These are phyloP conservation scores for Cisticola juncidis DNA, from an alignment of 2,113 vertebrate species.

Conservation along the genomic window DNA sequence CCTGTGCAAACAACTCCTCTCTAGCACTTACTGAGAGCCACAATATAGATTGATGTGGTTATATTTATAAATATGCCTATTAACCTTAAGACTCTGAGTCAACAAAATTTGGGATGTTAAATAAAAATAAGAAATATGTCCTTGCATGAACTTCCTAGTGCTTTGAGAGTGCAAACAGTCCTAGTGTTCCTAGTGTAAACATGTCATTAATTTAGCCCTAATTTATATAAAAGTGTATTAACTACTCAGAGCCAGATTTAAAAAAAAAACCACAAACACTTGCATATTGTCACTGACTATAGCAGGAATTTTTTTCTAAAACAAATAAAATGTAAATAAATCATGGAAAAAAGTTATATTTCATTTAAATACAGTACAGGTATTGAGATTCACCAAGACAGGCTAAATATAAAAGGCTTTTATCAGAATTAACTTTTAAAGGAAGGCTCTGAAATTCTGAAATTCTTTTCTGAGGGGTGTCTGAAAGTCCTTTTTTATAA, in stretches of 20 bases:
- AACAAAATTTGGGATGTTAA: slow-evolving; percentile 49
- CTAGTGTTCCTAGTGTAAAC: neutral
- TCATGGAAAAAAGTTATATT: neutral
- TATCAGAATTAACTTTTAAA: neutral
- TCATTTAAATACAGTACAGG: neutral
- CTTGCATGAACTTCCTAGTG: slow-evolving; percentile 34
- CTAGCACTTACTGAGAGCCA: slow-evolving; percentile 48
- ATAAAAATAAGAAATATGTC: slow-evolving; percentile 42
- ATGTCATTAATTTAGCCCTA: neutral
- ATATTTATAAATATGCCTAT: slow-evolving; percentile 56
- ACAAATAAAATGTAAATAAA: neutral
- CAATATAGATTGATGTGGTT: slow-evolving; percentile 55
- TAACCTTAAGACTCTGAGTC: slow-evolving; percentile 47
- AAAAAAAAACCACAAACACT: neutral
- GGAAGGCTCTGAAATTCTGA: neutral
- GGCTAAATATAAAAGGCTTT: neutral
- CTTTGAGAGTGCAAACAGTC: neutral
- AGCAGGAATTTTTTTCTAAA: neutral
- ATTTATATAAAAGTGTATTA: neutral
- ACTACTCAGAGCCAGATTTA: neutral
- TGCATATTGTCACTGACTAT: neutral
- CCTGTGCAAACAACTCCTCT: slow-evolving; percentile 57
- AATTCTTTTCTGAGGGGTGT: neutral
- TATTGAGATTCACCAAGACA: neutral
- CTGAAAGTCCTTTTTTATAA: slow-evolving; percentile 12